A percentile compares a stretch with the other conserved stretches of the same genome.
phyloP scores from a whole-genome alignment of 1,140 invertebrate species.

The Drosophila mojavensis region DNA sequence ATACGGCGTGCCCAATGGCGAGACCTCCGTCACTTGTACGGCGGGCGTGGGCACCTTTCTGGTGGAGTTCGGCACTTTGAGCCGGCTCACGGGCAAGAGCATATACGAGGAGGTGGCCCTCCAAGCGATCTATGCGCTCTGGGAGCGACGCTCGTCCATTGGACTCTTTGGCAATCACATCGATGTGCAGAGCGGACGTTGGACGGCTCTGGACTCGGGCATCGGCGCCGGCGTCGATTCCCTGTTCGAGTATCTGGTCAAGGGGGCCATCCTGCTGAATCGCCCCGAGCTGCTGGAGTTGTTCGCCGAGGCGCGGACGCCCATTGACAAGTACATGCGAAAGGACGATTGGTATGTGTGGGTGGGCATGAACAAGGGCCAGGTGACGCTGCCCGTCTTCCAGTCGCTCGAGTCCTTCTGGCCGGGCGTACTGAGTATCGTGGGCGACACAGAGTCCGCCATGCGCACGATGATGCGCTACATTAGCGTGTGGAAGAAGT shows the following conservation, averaged over 20 bases:
- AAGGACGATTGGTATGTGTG: conserved; percentile 98
- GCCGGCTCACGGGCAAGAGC: conserved; percentile 96
- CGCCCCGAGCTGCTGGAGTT: conserved; percentile 95
- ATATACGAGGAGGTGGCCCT: conserved; percentile 97
- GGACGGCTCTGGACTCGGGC: conserved; percentile 98
- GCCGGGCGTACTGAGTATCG: conserved; percentile 97
- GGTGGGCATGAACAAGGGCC: conserved; percentile 97
- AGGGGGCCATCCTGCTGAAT: conserved; percentile 93
- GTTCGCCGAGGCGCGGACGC: conserved; percentile 92
- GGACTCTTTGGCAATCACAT: conserved; percentile 98
- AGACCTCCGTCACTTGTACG: conserved; percentile 97
- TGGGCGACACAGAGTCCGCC: conserved; percentile 94
- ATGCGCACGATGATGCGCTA: conserved; percentile 98
- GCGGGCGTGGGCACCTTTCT: conserved; percentile 99
- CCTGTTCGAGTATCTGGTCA: conserved; percentile 99
- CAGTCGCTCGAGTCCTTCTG: conserved; percentile 99
- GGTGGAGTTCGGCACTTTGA: conserved; percentile 98
- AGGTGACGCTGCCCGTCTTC: conserved; percentile 97
- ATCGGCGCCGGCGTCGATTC: conserved; percentile 98
- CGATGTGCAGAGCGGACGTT: conserved; percentile 96
- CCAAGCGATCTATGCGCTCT: conserved; percentile 95
- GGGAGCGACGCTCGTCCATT: conserved; percentile 93
- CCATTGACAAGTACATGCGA: conserved; percentile 95
- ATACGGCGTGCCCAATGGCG: conserved; percentile 96
- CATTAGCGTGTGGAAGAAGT: conserved; percentile 97